Base-by-base conservation (phyloP, 2,797 vertebrate genomes). In the Sebastes trivittatus region DNA sequence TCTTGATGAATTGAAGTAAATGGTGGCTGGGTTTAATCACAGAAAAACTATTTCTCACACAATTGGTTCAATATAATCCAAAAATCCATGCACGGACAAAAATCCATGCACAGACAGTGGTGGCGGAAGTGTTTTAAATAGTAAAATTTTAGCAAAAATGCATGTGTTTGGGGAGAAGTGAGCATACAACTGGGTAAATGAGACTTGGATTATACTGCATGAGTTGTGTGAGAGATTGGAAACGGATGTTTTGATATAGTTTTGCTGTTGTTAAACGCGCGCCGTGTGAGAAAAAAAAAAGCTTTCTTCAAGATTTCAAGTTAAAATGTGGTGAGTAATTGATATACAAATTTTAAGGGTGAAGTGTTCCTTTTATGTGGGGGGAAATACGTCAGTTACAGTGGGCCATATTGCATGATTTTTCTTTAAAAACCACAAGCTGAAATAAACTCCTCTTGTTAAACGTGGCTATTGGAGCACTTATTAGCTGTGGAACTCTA, bases 281-380 rank as follows among this genome's bases (percentile, higher is more conserved):
- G 18, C 46, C 0, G 46, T 49, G 46, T 18, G 16, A 52, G 46
- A 0, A 52, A 52, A 42, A 20, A 0, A 0, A 18, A 52, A 46
- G 42, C 18, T 18, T 46, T 46, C 42, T 46, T 46, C 46, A 52
- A n/a, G 20, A 52, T 0, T n/a, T 1, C 20, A 52, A 52, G 49
- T n/a, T 52, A 52, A 52, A 20, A n/a, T n/a, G 7, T n/a, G 49
- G 9, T 1, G 49, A 52, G 18, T 52, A 52, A 22, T n/a, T 52
- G 49, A 52, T 52, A 52, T 2, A n/a, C 49, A 52, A 9, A 52
- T 52, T n/a, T 4, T 22, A 52, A n/a, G 20, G 49, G 49, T 52
- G 20, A 52, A n/a, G 49, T 52, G 4, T 52, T 52, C 49, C 49
- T 52, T 52, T 52, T 9, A 10, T n/a, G 20, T n/a, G 20, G 20